These are phyloP conservation scores for Crepidodera aurea DNA, from an alignment of 2,888 invertebrate genomes.

Conservation along the genomic window DNA sequence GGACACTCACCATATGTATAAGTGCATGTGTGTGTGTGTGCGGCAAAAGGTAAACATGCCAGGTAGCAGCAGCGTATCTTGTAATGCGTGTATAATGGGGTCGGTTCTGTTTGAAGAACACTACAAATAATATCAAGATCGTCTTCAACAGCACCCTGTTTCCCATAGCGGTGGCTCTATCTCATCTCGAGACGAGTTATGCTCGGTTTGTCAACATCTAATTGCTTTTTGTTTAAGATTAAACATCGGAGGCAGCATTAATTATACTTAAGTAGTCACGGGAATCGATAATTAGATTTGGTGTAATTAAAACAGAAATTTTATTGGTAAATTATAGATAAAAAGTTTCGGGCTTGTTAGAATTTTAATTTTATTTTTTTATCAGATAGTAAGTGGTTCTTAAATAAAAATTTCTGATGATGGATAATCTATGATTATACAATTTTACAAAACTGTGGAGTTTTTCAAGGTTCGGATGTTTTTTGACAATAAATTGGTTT, in stretches of 20 bases:
- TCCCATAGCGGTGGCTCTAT: conserved; percentile 20
- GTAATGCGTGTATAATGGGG: conserved; percentile 47
- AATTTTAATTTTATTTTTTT: no score
- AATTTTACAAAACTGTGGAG: no score
- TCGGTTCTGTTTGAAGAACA: conserved; percentile 39
- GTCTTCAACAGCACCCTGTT: conserved; percentile 23
- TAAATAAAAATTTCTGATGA: no score
- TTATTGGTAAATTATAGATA: not conserved
- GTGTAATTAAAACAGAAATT: not conserved
- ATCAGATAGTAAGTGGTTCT: no score
- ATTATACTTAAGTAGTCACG: conserved; percentile 8
- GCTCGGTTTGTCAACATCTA: conserved; percentile 21
- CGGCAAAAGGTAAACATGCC: conserved; percentile 40
- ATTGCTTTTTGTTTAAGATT: conserved; percentile 17
- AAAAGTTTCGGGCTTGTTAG: not conserved
- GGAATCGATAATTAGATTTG: conserved; percentile 5
- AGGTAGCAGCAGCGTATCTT: conserved; percentile 44
- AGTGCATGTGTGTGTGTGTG: conserved; percentile 2
- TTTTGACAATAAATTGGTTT: no score
- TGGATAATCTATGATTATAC: no score
- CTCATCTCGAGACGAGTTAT: conserved; percentile 14
- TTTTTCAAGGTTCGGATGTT: no score
- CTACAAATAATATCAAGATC: conserved; percentile 37
- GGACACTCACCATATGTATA: not conserved
- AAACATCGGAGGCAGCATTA: conserved; percentile 10